These are phyloP conservation scores for Troides oblongomaculatus DNA, from an alignment of 2,888 invertebrate genomes.

Conservation along the genomic window DNA sequence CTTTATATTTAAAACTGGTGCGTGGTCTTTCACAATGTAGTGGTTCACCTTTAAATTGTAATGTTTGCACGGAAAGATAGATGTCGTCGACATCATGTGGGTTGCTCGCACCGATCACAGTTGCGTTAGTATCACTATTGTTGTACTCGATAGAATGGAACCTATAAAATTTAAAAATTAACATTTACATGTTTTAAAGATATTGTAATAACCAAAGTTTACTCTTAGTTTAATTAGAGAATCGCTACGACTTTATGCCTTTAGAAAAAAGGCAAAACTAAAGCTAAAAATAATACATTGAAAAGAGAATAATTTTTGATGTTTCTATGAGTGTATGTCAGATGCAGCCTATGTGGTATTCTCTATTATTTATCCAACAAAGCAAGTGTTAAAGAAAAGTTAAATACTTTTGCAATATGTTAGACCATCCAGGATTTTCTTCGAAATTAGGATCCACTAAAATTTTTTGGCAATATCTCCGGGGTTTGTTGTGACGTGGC, in stretches of 20 bases:
- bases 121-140: constrained; percentile 34
- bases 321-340: too few species aligned
- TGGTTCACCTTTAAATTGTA: constrained; percentile 61
- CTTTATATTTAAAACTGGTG: constrained; percentile 68
- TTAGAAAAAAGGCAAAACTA: too few species aligned
- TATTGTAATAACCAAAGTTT: too few species aligned
- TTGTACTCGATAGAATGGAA: constrained; percentile 46
- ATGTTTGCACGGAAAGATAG: constrained; percentile 66
- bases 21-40: constrained; percentile 52
- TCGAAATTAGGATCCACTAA: constrained; percentile 66
- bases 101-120: constrained; percentile 35
- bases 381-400: too few species aligned
- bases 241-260: too few species aligned
- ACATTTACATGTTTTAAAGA: neutral
- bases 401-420: constrained; percentile 30
- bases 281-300: too few species aligned
- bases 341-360: too few species aligned
- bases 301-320: too few species aligned
- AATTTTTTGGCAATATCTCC: constrained; percentile 67
- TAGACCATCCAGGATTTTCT: constrained; percentile 62
- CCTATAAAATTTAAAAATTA: constrained; percentile 41
- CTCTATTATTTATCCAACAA: too few species aligned
- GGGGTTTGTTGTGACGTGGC: constrained; percentile 44
- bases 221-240: too few species aligned
- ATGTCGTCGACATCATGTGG: constrained; percentile 48